Base-by-base conservation (phyloP, 2,797 vertebrate species). In the Parauchenoglanis ngamensis region DNA sequence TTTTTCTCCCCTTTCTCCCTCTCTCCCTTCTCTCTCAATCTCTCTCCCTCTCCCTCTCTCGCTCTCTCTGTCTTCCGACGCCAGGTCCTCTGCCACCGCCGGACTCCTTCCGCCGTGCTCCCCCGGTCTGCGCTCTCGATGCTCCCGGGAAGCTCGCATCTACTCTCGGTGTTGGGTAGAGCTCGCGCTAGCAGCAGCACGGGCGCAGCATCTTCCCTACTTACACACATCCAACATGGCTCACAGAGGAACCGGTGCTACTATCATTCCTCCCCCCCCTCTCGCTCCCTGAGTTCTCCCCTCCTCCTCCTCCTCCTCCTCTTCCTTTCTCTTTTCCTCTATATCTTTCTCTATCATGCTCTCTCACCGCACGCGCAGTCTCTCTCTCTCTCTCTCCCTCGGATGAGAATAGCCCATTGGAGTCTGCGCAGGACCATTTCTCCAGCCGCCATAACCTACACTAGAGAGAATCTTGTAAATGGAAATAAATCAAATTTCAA, bases 211-310 rank as follows among this genome's bases (percentile, higher is more conserved):
- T 95, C 95, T 59, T 95, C 95, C 94, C 93, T 93, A 88, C 94
- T 94, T 94, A 94, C 94, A 96, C 96, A 95, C 95, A 96, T 97
- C 96, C 97, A 98, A 98, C 97, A 98, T 98, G 97, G 97, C 97
- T 98, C 94, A 96, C 94, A 92, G 94, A 92, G 92, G 92, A 95
- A 93, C 93, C 92, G 93, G 94, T 95, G 95, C 94, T 95, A 95
- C 93, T 93, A 94, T 96, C 94, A 95, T 95, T 94, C 93, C 93
- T 92, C 91, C 87, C 40, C 87, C 40, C 94, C 94, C 91, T 92
- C 90, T 90, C 90, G 91, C 93, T 92, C 91, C 86, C 83, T 84
- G 73, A 91, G 83, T 81, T 89, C 84, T 85, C 85, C 93, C 94
- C 91, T 91, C 92, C 92, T 89, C 90, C 90, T 89, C 94, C 95